Percentiles rank a stretch among this genome's conserved stretches.
phyloP scores from a whole-genome alignment of 2,888 invertebrate genomes.

The Cylindroiulus punctatus region DNA sequence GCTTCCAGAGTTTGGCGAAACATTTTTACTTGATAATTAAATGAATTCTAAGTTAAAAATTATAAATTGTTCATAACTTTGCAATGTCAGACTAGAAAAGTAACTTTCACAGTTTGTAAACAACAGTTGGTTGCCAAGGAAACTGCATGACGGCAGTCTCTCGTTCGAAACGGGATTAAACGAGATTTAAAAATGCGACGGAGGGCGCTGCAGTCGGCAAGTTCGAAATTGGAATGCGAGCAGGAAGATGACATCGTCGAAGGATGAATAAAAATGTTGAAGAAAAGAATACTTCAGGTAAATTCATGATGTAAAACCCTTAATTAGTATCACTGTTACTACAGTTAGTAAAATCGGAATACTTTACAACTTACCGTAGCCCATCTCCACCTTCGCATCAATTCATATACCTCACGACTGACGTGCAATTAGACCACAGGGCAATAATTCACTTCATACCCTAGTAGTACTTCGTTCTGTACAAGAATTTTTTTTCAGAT shows the following conservation, averaged over 20 bases:
- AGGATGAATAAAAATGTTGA: no score
- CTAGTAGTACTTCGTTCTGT: no score
- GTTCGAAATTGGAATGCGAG: background rate
- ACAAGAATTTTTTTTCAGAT: no score
- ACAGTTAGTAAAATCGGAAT: no score
- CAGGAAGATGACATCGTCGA: background rate
- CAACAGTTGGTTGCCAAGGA: background rate
- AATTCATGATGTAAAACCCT: background rate
- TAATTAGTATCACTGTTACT: no score
- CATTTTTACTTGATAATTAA: background rate
- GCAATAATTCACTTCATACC: no score
- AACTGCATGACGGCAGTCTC: background rate
- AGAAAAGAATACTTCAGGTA: background rate
- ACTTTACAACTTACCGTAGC: no score
- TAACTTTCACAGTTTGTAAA: background rate
- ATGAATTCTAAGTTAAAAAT: background rate
- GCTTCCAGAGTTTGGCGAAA: conserved; percentile 44
- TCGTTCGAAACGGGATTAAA: background rate
- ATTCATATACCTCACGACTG: no score
- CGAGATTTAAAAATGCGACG: background rate
- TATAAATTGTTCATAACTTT: no score
- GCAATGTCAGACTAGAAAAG: background rate
- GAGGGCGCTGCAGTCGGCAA: no score
- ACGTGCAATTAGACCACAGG: no score
- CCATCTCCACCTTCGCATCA: no score